Conservation (phyloP, 2,113 vertebrate genomes). For the Prochilodus magdalenae region DNA sequence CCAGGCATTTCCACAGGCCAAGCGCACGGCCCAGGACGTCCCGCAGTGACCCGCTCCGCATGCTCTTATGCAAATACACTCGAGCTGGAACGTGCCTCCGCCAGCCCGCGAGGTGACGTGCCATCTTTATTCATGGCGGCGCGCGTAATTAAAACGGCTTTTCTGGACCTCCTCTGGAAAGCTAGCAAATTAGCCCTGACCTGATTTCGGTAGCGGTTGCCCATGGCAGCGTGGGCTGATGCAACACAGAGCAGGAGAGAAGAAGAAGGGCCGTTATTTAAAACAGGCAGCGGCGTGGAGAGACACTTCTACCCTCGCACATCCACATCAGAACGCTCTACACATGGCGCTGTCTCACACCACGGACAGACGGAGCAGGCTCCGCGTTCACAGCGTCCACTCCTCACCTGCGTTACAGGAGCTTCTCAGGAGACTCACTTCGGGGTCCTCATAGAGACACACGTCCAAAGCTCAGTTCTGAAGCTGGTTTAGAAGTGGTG, state of each 20-base stretch:
- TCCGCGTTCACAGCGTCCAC: no score
- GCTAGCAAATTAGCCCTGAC: slow-evolving; percentile 39
- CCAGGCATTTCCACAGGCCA: not conserved
- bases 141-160: slow-evolving; percentile 23
- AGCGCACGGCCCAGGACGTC: not conserved
- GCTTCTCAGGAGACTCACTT: no score
- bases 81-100: not conserved
- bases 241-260: slow-evolving; percentile 38
- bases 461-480: no score
- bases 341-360: no score
- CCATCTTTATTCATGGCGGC: slow-evolving; percentile 7
- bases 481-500: no score
- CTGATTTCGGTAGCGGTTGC: slow-evolving; percentile 34
- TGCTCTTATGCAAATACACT: not conserved
- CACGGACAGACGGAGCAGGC: no score
- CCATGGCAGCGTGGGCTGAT: slow-evolving; percentile 36
- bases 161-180: slow-evolving; percentile 12
- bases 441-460: no score
- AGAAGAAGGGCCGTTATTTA: slow-evolving; percentile 4
- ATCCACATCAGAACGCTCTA: not conserved
- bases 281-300: no score
- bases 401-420: no score
- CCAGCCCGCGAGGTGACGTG: no score
- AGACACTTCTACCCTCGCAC: not conserved
- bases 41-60: not conserved